A percentile compares a stretch with the other conserved stretches of the same genome.
These are phyloP conservation scores for Eudasyphora cyanicolor DNA, from an alignment of 2,888 invertebrate genomes.

Conservation along the genomic window DNA sequence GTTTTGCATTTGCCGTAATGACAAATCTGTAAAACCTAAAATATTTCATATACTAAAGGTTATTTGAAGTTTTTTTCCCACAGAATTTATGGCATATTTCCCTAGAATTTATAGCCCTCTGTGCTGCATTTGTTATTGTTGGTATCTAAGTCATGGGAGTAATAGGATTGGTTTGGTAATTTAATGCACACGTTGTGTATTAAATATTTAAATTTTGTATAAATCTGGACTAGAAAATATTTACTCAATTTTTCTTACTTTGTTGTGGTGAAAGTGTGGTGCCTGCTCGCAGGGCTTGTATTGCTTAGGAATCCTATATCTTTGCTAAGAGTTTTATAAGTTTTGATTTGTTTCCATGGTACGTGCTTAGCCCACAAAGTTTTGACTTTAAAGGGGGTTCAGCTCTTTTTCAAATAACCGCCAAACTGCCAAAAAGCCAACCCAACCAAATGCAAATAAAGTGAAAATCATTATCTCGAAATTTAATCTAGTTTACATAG, in stretches of 20 bases:
- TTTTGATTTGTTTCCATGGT: slow-evolving; percentile 46
- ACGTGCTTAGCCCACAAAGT: slow-evolving; percentile 42
- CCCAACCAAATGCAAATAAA: slow-evolving; percentile 57
- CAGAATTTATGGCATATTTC: background rate
- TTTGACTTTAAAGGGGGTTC: slow-evolving; percentile 19
- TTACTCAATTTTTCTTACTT: slow-evolving; percentile 15
- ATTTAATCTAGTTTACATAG: slow-evolving; percentile 49
- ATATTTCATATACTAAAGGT: slow-evolving; percentile 32
- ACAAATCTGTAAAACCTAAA: slow-evolving; percentile 36
- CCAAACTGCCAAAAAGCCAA: slow-evolving; percentile 1
- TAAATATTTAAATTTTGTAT: slow-evolving; percentile 26
- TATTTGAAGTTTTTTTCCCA: slow-evolving; percentile 22
- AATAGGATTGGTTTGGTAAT: background rate
- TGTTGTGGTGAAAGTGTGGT: background rate
- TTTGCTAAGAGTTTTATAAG: background rate
- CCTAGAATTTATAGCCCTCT: slow-evolving; percentile 10
- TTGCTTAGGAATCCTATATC: background rate
- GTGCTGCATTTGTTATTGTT: background rate
- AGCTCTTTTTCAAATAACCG: background rate
- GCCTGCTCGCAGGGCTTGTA: no score
- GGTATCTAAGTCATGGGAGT: background rate
- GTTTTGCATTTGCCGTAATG: background rate
- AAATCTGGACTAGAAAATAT: background rate
- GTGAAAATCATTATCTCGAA: slow-evolving; percentile 63
- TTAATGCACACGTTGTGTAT: background rate